Base-by-base conservation (phyloP, 2,888 invertebrate species). In the Amorpha juglandis region DNA sequence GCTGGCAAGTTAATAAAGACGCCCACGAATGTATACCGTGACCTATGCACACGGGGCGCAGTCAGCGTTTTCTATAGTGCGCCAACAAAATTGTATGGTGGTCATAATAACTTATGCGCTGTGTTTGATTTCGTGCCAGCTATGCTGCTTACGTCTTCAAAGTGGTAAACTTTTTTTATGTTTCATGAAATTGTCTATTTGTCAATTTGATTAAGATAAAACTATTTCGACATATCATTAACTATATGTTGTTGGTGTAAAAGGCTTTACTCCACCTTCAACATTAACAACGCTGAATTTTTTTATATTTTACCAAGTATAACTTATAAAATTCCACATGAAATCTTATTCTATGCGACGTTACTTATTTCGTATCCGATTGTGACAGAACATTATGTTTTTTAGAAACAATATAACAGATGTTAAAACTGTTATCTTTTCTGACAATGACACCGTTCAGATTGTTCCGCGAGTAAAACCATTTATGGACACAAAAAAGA, bases 1-100 rank as follows among this genome's bases (percentile, higher is more conserved):
- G 63, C 64, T 27, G 68, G 64, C 63, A 66, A 67, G 53, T 70
- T 74, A 69, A 73, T 76, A 76, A 71, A 71, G 71, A 72, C 71
- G 14, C 48, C 65, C 68, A 66, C 69, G 71, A 35, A 63, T 51
- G 64, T 63, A 64, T 50, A 62, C 51, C 63, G 64, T 67, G 67
- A 65, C 65, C 63, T 63, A 63, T 53, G 53, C 45, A 38, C 53
- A 42, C 21, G n/a, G 47, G 12, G 27, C 47, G 64, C 19, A 64
- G 53, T 47, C 53, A 64, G 64, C 16, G 35, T 33, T 55, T 64
- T 55, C 53, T 55, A 47, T 16, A 53, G 47, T 16, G 53, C 6
- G 45, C 53, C 47, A 55, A 64, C 50, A 38, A 50, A 50, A 11
- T 27, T 51, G 45, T 19, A 35, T 16, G 47, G 35, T 50, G 52